A percentile compares a stretch with the other conserved stretches of the same genome.
Conservation (phyloP, 2,113 vertebrate species). For the Bos indicus region DNA sequence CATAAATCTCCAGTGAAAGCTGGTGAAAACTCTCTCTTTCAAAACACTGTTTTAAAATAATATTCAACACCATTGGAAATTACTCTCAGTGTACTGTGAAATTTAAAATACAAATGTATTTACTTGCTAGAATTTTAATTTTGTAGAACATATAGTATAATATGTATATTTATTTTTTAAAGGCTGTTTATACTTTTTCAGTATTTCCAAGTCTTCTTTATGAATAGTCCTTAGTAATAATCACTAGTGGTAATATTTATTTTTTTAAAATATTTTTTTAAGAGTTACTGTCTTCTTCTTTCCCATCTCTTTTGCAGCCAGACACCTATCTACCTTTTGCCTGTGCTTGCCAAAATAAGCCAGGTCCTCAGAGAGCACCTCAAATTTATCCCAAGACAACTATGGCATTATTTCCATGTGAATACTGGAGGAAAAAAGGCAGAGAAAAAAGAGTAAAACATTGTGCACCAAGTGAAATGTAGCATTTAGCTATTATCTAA, state of each 20-base stretch:
- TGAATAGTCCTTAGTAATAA: neutral
- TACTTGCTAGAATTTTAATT: neutral
- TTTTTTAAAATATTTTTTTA: neutral
- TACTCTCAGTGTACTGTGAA: neutral
- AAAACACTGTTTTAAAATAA: neutral
- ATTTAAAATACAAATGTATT: neutral
- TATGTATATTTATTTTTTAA: neutral
- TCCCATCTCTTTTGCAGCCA: neutral
- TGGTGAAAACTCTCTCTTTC: neutral
- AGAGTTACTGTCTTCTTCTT: neutral
- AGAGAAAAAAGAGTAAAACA: slow-evolving; percentile 45
- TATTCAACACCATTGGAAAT: neutral
- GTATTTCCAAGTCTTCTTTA: neutral
- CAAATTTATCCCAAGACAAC: slow-evolving; percentile 26
- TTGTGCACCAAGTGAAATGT: slow-evolving; percentile 37
- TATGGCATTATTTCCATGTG: slow-evolving; percentile 49
- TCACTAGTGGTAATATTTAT: neutral
- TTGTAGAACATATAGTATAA: neutral
- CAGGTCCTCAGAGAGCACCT: slow-evolving; percentile 48
- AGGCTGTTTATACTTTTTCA: neutral
- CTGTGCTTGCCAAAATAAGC: slow-evolving; percentile 13
- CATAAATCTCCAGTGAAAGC: neutral
- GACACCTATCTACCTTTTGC: neutral
- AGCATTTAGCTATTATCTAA: slow-evolving; percentile 53
- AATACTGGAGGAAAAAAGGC: slow-evolving; percentile 36